Conservation (phyloP, 2,113 vertebrate genomes). For the Pterocles burchelli region DNA sequence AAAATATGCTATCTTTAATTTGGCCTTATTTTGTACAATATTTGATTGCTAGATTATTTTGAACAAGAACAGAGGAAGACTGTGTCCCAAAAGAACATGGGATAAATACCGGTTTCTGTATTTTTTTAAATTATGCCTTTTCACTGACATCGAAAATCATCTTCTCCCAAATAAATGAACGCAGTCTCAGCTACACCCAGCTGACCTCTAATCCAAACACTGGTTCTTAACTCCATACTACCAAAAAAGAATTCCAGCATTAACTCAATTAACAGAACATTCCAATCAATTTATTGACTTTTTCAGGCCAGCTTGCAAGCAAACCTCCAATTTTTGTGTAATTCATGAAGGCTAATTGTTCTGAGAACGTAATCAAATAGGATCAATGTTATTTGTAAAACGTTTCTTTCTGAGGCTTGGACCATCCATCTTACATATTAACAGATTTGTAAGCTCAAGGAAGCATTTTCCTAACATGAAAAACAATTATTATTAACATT, state of each 20-base stretch:
- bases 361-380: neutral
- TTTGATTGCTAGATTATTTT: neutral
- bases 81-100: neutral
- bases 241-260: neutral
- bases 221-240: neutral
- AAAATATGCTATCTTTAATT: neutral
- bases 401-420: neutral
- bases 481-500: neutral
- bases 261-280: neutral
- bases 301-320: neutral
- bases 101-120: neutral
- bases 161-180: neutral
- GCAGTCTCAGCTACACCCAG: neutral
- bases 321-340: neutral
- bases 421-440: neutral
- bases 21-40: neutral
- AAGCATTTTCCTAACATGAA: neutral
- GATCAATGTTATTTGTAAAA: neutral
- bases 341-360: neutral
- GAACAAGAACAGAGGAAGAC: neutral
- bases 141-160: neutral
- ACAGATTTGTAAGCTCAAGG: neutral
- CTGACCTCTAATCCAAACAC: neutral
- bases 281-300: neutral
- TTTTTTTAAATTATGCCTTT: neutral